phyloP scores from a whole-genome alignment of 2,113 vertebrate genomes.

The Oceanodroma tethys region DNA sequence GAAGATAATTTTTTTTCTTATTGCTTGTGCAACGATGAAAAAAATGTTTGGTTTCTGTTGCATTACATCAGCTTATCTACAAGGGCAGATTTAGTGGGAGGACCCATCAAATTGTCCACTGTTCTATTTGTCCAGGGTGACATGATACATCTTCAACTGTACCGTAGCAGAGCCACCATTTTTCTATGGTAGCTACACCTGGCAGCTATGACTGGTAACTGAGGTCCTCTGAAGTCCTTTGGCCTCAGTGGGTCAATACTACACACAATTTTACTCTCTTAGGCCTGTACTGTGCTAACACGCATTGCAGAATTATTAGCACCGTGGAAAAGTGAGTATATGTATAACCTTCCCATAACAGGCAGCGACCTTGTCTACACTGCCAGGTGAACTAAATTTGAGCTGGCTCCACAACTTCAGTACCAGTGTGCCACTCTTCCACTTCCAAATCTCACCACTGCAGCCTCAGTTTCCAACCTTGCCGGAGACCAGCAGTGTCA shows the following conservation, averaged over 20 bases:
- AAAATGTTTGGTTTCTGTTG: not conserved
- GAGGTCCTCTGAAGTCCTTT: not conserved
- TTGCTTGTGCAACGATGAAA: not conserved
- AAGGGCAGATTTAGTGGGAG: not conserved
- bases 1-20: not conserved
- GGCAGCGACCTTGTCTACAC: not conserved
- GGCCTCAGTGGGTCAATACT: not conserved
- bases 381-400: not conserved
- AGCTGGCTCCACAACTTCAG: not conserved
- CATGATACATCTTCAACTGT: not conserved
- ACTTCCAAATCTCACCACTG: not conserved
- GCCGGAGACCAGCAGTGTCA: not conserved
- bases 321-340: not conserved
- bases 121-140: not conserved
- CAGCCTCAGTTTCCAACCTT: not conserved
- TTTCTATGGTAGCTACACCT: not conserved
- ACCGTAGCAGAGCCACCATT: not conserved
- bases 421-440: not conserved
- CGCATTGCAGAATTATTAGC: not conserved
- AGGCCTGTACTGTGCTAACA: not conserved
- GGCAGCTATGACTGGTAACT: not conserved
- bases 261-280: not conserved
- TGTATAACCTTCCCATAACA: not conserved
- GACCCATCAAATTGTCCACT: not conserved
- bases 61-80: not conserved